phyloP scores from a whole-genome alignment of 2,797 vertebrate species.

The Melanotaenia pygmaea region DNA sequence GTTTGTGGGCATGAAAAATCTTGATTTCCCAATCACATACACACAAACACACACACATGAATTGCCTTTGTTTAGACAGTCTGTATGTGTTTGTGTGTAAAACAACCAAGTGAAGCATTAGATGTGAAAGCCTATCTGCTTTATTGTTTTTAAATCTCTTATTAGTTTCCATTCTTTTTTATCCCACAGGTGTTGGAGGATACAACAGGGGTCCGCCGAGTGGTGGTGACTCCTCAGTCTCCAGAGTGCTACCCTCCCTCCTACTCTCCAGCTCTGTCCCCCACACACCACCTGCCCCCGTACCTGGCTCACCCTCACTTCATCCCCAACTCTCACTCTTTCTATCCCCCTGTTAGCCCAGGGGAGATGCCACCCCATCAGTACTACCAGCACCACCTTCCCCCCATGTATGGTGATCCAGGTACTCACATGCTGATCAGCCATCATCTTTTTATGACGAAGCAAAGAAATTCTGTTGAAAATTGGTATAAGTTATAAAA shows the following conservation, averaged over 20 bases:
- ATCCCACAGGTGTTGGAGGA: constrained; percentile 92
- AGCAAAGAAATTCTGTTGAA: background rate
- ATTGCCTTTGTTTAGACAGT: background rate
- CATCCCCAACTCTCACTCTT: constrained; percentile 94
- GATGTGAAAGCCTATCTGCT: background rate
- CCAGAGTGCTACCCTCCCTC: constrained; percentile 96
- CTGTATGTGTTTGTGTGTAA: background rate
- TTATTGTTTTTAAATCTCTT: background rate
- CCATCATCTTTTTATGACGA: background rate
- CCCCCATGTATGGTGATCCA: constrained; percentile 92
- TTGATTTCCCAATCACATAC: background rate
- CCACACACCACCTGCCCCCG: constrained; percentile 92
- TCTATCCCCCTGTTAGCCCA: constrained; percentile 94
- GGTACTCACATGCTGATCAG: constrained; percentile 75
- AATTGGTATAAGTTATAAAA: background rate
- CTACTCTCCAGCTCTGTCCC: constrained; percentile 95
- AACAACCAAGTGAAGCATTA: background rate
- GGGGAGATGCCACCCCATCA: constrained; percentile 94
- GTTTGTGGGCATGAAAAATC: constrained; percentile 8
- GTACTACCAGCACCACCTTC: constrained; percentile 94
- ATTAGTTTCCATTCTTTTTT: background rate
- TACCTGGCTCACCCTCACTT: constrained; percentile 95
- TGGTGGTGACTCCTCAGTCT: constrained; percentile 97
- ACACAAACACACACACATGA: background rate
- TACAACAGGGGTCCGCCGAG: constrained; percentile 93